phyloP scores from a whole-genome alignment of 2,113 vertebrate species.

The Pseudolaguvia tuberculata region DNA sequence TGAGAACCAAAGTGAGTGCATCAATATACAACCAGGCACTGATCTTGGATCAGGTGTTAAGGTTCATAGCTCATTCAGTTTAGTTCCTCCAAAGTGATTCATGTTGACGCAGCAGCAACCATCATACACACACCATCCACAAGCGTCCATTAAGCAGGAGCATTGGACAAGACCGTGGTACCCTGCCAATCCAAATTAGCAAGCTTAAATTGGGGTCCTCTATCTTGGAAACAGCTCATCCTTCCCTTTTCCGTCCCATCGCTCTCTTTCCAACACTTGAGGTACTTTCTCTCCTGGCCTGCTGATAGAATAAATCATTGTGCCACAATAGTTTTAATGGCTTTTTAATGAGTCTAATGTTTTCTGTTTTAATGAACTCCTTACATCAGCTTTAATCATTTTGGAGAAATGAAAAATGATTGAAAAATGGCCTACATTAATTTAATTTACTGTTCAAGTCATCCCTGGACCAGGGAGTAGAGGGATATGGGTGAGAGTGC shows the following conservation, averaged over 20 bases:
- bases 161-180: conserved; percentile 3
- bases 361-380: conserved; percentile 94
- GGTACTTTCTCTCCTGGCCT: conserved; percentile 62
- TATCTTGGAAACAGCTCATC: conserved; percentile 43
- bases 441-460: conserved; percentile 83
- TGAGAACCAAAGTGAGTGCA: conserved; percentile 37
- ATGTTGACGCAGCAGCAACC: conserved; percentile 6
- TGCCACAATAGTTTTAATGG: conserved; percentile 83
- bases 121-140: conserved; percentile 10
- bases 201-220: conserved; percentile 46
- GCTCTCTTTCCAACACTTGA: conserved; percentile 49
- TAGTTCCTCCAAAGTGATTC: conserved; percentile 17
- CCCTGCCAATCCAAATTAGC: conserved; percentile 46
- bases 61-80: conserved; percentile 17
- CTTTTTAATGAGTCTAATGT: conserved; percentile 94
- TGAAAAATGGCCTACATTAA: conserved; percentile 84
- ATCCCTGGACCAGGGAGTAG: conserved; percentile 59
- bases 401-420: conserved; percentile 83
- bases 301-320: conserved; percentile 81
- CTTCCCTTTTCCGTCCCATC: conserved; percentile 29
- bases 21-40: conserved; percentile 37
- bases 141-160: conserved; percentile 21
- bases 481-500: conserved; percentile 39
- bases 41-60: conserved; percentile 36
- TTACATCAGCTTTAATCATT: conserved; percentile 90